phyloP scores from a whole-genome alignment of 2,888 invertebrate genomes.

The Cataglyphis cursor region DNA sequence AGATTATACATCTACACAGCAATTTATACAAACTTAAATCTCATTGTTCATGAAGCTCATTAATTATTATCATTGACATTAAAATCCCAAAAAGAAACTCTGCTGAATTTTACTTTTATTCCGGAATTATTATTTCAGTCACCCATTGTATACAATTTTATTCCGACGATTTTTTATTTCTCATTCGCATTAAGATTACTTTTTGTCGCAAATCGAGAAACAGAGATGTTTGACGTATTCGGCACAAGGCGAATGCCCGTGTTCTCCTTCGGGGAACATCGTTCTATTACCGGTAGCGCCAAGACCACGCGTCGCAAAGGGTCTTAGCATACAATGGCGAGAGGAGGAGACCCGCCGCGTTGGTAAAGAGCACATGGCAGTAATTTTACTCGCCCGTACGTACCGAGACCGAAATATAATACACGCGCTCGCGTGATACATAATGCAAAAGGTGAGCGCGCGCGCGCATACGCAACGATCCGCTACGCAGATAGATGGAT shows the following conservation, averaged over 20 bases:
- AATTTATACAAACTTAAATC: conserved; percentile 7
- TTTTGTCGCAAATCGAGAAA: conserved; percentile 16
- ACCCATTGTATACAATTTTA: neutral
- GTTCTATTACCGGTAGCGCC: conserved; percentile 44
- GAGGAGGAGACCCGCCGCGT: conserved; percentile 41
- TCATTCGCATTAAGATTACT: neutral
- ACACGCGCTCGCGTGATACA: conserved; percentile 48
- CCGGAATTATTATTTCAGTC: neutral
- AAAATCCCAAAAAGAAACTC: neutral
- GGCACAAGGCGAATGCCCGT: conserved; percentile 30
- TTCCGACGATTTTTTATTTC: neutral
- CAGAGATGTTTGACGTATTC: conserved; percentile 46
- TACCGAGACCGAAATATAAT: conserved; percentile 55
- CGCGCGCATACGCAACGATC: conserved; percentile 23
- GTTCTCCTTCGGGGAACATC: conserved; percentile 52
- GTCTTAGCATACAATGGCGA: conserved; percentile 74
- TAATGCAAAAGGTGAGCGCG: conserved; percentile 56
- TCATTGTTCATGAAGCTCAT: neutral
- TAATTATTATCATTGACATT: neutral
- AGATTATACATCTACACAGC: neutral
- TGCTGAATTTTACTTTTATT: neutral
- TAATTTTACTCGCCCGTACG: conserved; percentile 51
- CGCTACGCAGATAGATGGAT: conserved; percentile 52
- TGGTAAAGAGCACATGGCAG: conserved; percentile 48
- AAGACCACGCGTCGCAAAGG: conserved; percentile 60